A percentile compares a stretch with the other conserved stretches of the same genome.
These are phyloP conservation scores for Tragelaphus imberbis DNA, from an alignment of 2,113 vertebrate genomes.

Conservation along the genomic window DNA sequence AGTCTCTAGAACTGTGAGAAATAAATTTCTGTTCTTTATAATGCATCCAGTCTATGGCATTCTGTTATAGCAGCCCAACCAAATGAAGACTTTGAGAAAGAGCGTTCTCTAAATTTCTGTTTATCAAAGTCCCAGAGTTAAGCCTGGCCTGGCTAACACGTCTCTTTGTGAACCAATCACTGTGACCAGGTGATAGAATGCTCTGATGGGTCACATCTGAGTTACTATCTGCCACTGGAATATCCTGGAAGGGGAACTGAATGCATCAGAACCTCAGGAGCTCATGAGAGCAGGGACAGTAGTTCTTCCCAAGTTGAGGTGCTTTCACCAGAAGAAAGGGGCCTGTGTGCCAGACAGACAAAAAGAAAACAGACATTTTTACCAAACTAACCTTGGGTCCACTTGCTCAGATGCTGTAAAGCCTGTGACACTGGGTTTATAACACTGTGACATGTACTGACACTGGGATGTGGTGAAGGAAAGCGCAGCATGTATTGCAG, in stretches of 20 bases:
- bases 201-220: neutral
- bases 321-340: neutral
- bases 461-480: neutral
- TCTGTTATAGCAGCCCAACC: neutral
- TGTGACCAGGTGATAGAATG: neutral
- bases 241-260: neutral
- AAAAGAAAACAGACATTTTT: neutral
- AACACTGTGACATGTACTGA: neutral
- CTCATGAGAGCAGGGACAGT: neutral
- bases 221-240: neutral
- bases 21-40: neutral
- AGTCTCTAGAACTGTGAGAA: neutral
- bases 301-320: neutral
- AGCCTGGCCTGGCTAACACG: neutral
- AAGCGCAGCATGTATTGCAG: neutral
- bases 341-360: neutral
- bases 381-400: neutral
- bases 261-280: neutral
- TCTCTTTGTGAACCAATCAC: neutral
- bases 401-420: neutral
- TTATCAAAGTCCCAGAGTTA: neutral
- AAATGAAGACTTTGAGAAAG: neutral
- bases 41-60: neutral
- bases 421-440: neutral
- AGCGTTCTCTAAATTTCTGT: neutral